A percentile compares a stretch with the other conserved stretches of the same genome.
Evolutionary conservation across 2,113 vertebrate genomes (phyloP).

Genomic region (Artemisiospiza belli): DNA sequence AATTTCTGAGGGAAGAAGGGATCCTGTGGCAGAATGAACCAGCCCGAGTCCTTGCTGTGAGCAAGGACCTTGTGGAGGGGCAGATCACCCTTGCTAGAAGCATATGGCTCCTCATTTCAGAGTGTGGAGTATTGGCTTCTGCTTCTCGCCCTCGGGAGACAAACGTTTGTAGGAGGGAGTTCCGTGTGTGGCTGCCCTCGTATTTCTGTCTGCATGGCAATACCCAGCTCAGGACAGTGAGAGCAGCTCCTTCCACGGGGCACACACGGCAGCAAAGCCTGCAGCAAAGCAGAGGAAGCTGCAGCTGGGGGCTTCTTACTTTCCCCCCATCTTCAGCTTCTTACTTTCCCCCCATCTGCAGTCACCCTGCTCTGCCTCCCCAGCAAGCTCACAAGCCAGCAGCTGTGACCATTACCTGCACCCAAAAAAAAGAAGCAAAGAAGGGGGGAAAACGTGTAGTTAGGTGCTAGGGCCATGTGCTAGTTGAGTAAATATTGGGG

Average conservation of each 20-base stretch:
- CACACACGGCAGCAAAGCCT: not conserved
- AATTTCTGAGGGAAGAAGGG: not conserved
- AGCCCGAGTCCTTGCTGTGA: not conserved
- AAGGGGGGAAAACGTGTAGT: accelerated
- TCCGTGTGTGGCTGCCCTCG: accelerated
- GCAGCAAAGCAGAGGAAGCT: not conserved
- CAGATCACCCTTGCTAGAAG: not conserved
- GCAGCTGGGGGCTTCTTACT: not conserved
- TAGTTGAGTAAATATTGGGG: not conserved
- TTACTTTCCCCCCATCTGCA: not conserved
- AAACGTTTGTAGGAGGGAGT: not conserved
- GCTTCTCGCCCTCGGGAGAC: not conserved
- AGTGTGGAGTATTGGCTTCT: not conserved
- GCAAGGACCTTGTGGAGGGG: not conserved
- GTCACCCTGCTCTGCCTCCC: not conserved
- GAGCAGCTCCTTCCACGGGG: accelerated
- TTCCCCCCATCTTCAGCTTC: not conserved
- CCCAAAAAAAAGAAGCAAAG: accelerated
- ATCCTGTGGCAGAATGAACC: not conserved
- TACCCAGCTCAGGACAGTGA: not conserved
- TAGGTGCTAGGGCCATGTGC: not conserved
- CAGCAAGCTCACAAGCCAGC: not conserved
- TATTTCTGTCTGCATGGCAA: not conserved
- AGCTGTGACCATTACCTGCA: not conserved
- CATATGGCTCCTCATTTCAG: not conserved